These are phyloP conservation scores for Oxyruncus cristatus DNA, from an alignment of 2,113 vertebrate genomes.

Conservation along the genomic window DNA sequence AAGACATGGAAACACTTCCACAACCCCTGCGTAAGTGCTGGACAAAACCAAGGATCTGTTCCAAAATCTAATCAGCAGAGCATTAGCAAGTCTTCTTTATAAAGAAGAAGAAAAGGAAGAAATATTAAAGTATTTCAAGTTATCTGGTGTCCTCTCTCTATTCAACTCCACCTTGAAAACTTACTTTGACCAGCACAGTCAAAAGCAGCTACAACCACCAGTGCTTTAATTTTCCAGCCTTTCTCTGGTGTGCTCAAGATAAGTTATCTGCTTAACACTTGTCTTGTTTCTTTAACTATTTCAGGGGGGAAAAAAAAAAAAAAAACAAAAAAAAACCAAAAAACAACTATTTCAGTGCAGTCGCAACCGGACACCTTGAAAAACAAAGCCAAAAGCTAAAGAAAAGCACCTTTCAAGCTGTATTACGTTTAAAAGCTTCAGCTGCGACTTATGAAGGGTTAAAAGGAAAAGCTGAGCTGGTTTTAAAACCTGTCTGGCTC, in stretches of 20 bases:
- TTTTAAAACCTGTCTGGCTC: background rate
- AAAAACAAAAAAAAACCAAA: background rate
- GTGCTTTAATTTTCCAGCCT: background rate
- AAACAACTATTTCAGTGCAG: background rate
- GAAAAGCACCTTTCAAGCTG: background rate
- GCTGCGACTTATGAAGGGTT: background rate
- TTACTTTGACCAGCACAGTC: background rate
- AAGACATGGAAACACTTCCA: background rate
- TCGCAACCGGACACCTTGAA: background rate
- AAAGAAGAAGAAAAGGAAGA: background rate
- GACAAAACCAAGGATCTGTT: background rate
- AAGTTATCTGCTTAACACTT: constrained; percentile 27
- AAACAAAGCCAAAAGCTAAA: background rate
- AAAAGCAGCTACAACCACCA: background rate
- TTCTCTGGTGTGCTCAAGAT: background rate
- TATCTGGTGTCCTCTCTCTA: background rate
- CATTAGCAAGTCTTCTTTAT: background rate
- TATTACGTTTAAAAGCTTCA: background rate
- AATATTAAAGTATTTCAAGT: background rate
- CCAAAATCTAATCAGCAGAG: background rate
- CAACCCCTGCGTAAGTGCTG: background rate
- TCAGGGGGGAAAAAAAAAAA: background rate
- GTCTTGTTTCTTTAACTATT: background rate
- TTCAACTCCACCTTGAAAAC: background rate
- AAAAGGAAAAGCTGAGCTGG: background rate